phyloP scores from a whole-genome alignment of 2,113 vertebrate species.

The Hiodon alosoides region DNA sequence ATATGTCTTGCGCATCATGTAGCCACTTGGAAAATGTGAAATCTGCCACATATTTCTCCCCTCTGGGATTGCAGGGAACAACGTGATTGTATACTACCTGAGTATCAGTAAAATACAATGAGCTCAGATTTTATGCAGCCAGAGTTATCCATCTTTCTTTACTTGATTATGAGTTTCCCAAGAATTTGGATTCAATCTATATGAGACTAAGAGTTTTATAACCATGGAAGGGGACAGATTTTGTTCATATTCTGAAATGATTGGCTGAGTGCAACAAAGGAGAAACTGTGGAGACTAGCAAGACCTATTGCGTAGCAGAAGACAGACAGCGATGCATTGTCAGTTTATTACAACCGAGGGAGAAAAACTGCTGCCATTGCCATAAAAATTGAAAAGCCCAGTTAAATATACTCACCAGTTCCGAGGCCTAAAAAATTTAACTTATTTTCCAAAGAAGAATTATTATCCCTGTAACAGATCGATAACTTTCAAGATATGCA shows the following conservation, averaged over 20 bases:
- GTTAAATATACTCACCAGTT: constrained; percentile 7
- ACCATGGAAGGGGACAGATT: background rate
- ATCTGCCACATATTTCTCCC: background rate
- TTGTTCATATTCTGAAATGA: background rate
- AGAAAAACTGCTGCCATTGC: background rate
- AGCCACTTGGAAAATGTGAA: constrained; percentile 16
- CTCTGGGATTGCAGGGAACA: background rate
- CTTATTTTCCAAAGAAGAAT: constrained; percentile 36
- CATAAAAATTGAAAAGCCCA: background rate
- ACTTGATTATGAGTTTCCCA: background rate
- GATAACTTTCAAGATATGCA: constrained; percentile 33
- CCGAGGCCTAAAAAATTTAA: constrained; percentile 3
- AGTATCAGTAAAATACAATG: too few relatives aligned
- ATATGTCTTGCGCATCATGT: background rate
- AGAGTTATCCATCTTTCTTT: too few relatives aligned
- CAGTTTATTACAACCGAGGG: background rate
- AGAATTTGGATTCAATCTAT: background rate
- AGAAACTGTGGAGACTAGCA: background rate
- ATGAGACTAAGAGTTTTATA: background rate
- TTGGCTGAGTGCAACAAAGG: background rate
- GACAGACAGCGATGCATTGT: background rate
- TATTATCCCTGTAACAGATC: too few relatives aligned
- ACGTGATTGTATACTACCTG: too few relatives aligned
- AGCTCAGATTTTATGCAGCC: too few relatives aligned
- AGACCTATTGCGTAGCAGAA: background rate